Evolutionary conservation across 2,113 vertebrate species (phyloP), one percentile per base, ranked within the genome.

Genomic region (Dasyprocta punctata): DNA sequence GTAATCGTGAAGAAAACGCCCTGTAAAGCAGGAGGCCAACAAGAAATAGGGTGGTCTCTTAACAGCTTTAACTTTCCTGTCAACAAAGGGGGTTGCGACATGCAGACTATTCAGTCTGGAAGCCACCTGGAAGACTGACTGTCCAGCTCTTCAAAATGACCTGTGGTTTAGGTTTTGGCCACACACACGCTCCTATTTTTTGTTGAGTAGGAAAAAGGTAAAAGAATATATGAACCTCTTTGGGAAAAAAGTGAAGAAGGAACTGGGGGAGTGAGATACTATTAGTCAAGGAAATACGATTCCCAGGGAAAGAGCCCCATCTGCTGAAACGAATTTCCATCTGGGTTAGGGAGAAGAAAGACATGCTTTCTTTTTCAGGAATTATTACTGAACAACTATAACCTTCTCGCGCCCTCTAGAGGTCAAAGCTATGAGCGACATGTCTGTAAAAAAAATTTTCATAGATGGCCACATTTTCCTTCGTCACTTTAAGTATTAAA

Each of bases 361-460:
- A 56, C 19, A 4, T 49, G 63, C 73, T 20, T 52, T 49, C 11
- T 86, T 95, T 86, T 54, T 38, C 65, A 81, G 73, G 16, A 78
- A n/a, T 22, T 28, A 75, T 26, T 61, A 77, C 38, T 94, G 19
- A 94, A 77, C 73, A 90, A 95, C 30, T 84, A 20, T 82, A 96
- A 87, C 77, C 95, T 87, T 95, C 92, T 93, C 77, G 85, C 96
- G n/a, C 98, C 94, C 96, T 96, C 98, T 98, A 80, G 96, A 89
- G 98, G 92, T 81, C 58, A 86, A 75, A 11, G 9, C 1, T 38
- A 17, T 90, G 54, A 93, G 92, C 88, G 94, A 88, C 87, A 77
- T 54, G 60, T 38, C 36, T 56, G 1, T 14, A 36, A 83, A 90
- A 41, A 24, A 80, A 92, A 19, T 22, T 5, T n/a, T n/a, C 49